Evolutionary conservation across 64 coral and sea anemone genomes (phyloP).

Genomic region (Montipora sp.): DNA sequence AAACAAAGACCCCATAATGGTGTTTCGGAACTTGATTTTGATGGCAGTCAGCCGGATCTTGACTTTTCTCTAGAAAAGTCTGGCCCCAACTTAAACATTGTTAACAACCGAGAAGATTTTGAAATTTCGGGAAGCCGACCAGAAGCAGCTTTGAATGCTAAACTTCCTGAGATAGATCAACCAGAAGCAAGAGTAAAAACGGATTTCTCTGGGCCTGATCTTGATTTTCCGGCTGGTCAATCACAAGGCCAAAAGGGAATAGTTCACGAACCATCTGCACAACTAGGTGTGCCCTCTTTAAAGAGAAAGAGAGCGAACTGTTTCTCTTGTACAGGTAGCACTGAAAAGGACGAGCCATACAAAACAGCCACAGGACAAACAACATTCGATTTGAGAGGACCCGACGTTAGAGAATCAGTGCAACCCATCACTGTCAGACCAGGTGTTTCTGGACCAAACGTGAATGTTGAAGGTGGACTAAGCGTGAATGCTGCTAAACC

Average conservation of each 20-base stretch:
- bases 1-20: too few species aligned
- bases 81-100: neutral
- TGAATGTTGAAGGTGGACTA: too few species aligned
- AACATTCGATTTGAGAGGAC: neutral
- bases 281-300: neutral
- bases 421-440: neutral
- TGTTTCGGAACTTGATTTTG: neutral
- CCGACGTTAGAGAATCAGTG: neutral
- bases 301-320: slow-evolving; percentile 17
- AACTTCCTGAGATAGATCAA: neutral
- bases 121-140: neutral
- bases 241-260: neutral
- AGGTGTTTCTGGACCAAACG: too few species aligned
- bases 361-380: neutral
- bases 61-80: neutral
- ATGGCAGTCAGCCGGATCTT: neutral
- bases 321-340: neutral
- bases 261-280: neutral
- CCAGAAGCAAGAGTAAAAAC: neutral
- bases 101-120: neutral
- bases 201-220: neutral
- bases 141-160: neutral
- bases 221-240: neutral
- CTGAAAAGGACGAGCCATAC: slow-evolving; percentile 17
- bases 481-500: too few species aligned